phyloP scores from a whole-genome alignment of 2,797 vertebrate species.

The Ispidina lecontei region DNA sequence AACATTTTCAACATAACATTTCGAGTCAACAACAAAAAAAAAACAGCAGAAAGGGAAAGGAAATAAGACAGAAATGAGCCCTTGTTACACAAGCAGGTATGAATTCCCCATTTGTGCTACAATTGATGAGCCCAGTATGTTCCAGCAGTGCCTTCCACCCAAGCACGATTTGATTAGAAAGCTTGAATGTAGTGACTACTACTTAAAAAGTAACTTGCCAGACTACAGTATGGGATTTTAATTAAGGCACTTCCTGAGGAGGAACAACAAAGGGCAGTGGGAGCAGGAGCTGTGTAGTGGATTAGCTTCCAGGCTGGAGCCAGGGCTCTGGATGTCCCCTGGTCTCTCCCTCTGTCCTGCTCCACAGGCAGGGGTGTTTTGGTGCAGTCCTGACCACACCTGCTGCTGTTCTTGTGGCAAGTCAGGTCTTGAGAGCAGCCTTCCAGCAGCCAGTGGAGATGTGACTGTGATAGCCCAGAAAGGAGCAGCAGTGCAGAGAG shows the following conservation, averaged over 20 bases:
- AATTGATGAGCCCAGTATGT: not conserved
- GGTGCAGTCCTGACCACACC: not conserved
- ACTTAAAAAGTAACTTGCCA: not conserved
- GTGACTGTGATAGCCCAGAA: not conserved
- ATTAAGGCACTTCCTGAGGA: not conserved
- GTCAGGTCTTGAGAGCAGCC: not conserved
- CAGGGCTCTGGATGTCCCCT: not conserved
- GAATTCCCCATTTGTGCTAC: not conserved
- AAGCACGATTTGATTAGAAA: not conserved
- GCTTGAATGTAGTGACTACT: not conserved
- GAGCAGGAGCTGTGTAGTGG: not conserved
- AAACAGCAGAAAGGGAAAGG: not conserved
- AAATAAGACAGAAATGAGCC: not conserved
- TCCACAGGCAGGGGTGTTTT: not conserved
- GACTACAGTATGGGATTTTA: not conserved
- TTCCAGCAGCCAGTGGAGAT: fast-evolving
- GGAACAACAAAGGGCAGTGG: not conserved
- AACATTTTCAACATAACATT: not conserved
- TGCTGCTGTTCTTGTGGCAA: not conserved
- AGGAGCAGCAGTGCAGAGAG: not conserved
- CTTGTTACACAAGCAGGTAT: not conserved
- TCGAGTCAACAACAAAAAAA: not conserved
- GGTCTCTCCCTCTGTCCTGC: not conserved
- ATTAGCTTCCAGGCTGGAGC: not conserved
- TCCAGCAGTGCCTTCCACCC: not conserved